phyloP scores from a whole-genome alignment of 1,140 invertebrate species.

The Drosophila albomicans region DNA sequence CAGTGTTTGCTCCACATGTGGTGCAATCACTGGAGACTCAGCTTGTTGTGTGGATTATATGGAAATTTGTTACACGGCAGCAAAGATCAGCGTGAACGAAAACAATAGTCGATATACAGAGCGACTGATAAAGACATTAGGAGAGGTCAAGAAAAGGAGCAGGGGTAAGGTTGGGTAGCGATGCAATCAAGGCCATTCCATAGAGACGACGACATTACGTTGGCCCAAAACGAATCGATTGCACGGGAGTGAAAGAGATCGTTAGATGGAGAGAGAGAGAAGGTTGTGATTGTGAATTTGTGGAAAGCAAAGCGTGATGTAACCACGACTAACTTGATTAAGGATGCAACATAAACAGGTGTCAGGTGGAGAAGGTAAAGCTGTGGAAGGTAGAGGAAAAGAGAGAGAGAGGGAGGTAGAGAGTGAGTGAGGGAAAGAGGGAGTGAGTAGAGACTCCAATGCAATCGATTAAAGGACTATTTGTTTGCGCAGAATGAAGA shows the following conservation, averaged over 20 bases:
- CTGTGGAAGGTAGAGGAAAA: background rate
- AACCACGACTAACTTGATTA: slow-evolving; percentile 55
- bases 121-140: slow-evolving; percentile 68
- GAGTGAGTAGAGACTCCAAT: background rate
- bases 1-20: background rate
- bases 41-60: slow-evolving; percentile 7
- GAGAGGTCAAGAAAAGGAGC: slow-evolving; percentile 9
- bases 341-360: slow-evolving; percentile 34
- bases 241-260: slow-evolving; percentile 34
- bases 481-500: slow-evolving; percentile 27
- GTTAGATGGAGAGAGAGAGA: background rate
- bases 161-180: slow-evolving; percentile 10
- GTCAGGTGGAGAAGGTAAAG: slow-evolving; percentile 3
- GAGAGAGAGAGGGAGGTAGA: background rate
- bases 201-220: slow-evolving; percentile 60
- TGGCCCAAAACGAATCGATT: slow-evolving; percentile 73
- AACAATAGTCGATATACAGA: slow-evolving; percentile 4
- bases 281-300: slow-evolving; percentile 36
- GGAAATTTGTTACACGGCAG: slow-evolving; percentile 55
- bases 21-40: background rate
- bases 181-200: slow-evolving; percentile 72
- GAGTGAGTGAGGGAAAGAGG: slow-evolving; percentile 1
- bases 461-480: slow-evolving; percentile 42
- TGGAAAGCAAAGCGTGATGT: slow-evolving; percentile 33
- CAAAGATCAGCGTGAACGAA: slow-evolving; percentile 40